These are phyloP conservation scores for Dioctria linearis DNA, from an alignment of 2,888 invertebrate species.

Conservation along the genomic window DNA sequence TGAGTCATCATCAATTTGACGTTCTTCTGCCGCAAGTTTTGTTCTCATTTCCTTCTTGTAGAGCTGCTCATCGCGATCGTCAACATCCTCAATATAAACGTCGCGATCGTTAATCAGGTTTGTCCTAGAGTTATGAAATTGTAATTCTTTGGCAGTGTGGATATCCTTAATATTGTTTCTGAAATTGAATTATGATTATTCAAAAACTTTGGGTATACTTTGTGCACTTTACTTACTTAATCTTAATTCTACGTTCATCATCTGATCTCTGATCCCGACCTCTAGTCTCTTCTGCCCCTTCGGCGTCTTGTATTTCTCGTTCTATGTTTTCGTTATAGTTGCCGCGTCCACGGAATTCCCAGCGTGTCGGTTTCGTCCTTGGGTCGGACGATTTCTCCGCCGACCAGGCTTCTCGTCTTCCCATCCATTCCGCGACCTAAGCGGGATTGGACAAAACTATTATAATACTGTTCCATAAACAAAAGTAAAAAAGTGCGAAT, in stretches of 20 bases:
- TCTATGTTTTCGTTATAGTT: constrained; percentile 68
- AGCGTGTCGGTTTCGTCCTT: constrained; percentile 79
- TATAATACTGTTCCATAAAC: neutral
- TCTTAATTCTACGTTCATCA: constrained; percentile 68
- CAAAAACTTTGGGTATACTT: neutral
- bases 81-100: constrained; percentile 68
- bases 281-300: constrained; percentile 68
- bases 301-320: constrained; percentile 72
- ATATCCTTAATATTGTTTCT: constrained; percentile 65
- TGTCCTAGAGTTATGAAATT: constrained; percentile 70
- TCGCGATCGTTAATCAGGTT: constrained; percentile 70
- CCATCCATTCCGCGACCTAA: constrained; percentile 79
- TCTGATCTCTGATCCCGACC: constrained; percentile 65
- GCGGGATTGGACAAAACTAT: neutral
- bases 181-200: constrained; percentile 30
- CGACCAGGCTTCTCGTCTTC: constrained; percentile 89
- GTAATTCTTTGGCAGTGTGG: constrained; percentile 69
- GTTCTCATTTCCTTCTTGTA: constrained; percentile 60
- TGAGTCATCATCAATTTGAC: constrained; percentile 80
- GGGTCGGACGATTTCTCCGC: constrained; percentile 79
- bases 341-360: constrained; percentile 81
- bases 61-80: constrained; percentile 66
- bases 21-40: constrained; percentile 65
- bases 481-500: constrained; percentile 4
- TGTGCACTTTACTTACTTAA: constrained; percentile 63